Conservation (phyloP, 2,888 invertebrate species). For the Ganaspis brasiliensis region DNA sequence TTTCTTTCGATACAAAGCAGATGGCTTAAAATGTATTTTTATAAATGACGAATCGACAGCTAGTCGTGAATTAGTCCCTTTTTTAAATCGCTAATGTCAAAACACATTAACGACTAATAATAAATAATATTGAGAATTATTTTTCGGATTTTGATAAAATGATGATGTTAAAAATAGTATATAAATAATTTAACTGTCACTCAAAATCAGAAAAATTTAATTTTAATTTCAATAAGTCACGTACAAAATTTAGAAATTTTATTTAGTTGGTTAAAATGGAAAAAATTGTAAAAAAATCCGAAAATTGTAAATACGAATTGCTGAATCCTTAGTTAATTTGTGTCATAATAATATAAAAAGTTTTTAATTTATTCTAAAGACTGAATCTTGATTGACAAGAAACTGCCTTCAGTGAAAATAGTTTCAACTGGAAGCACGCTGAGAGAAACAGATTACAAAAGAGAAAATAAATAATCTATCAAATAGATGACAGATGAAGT, state of each 20-base stretch:
- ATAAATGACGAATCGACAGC: conserved; percentile 10
- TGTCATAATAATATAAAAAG: no score
- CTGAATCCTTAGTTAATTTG: neutral
- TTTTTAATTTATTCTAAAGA: conserved; percentile 16
- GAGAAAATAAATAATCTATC: conserved; percentile 29
- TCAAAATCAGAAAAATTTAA: neutral
- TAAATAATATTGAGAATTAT: neutral
- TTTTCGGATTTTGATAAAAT: no score
- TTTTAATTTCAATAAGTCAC: no score
- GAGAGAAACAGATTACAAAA: conserved; percentile 12
- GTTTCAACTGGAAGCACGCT: conserved; percentile 22
- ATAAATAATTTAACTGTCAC: neutral
- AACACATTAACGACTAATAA: conserved; percentile 12
- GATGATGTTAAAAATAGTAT: neutral
- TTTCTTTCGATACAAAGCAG: conserved; percentile 25
- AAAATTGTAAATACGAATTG: neutral
- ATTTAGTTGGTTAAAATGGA: no score
- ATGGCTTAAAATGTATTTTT: conserved; percentile 32
- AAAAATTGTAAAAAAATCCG: no score
- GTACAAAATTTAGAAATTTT: no score
- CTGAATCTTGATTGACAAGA: conserved; percentile 19
- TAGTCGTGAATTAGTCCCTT: conserved; percentile 1
- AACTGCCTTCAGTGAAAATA: conserved; percentile 12
- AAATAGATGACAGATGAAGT: conserved; percentile 23
- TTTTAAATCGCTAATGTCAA: conserved; percentile 3